These are phyloP conservation scores for Aegithalos caudatus DNA, from an alignment of 2,113 vertebrate genomes.

Conservation along the genomic window DNA sequence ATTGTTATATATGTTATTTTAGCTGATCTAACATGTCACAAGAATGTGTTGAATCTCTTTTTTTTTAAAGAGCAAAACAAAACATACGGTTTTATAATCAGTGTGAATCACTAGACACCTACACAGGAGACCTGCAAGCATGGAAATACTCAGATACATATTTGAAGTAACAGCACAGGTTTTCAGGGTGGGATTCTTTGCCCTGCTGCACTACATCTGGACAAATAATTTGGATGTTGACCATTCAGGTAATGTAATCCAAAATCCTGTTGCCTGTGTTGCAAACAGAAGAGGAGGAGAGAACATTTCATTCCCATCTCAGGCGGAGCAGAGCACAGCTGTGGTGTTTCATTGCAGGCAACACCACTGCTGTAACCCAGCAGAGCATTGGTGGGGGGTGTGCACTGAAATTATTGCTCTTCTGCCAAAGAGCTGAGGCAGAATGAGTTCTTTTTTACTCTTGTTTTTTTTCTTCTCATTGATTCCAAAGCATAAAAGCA, in stretches of 20 bases:
- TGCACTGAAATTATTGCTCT: not conserved
- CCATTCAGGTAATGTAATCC: not conserved
- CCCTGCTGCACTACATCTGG: not conserved
- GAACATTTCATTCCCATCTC: constrained; percentile 10
- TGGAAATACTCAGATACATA: not conserved
- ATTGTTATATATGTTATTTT: not conserved
- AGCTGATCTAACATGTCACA: not conserved
- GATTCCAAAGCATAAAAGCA: not conserved
- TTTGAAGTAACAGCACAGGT: constrained; percentile 11
- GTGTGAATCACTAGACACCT: constrained; percentile 23
- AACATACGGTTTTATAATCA: constrained; percentile 31
- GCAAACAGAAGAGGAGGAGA: not conserved
- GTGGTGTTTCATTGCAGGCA: not conserved
- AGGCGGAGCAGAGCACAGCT: not conserved
- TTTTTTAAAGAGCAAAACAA: not conserved
- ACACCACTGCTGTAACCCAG: not conserved
- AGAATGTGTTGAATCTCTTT: not conserved
- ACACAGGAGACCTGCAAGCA: constrained; percentile 2
- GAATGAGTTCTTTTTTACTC: not conserved
- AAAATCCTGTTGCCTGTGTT: not conserved
- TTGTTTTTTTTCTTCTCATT: not conserved
- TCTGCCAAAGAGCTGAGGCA: not conserved
- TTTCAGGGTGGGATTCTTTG: not conserved
- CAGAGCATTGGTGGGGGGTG: not conserved
- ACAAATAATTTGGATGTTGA: constrained; percentile 39